phyloP scores from a whole-genome alignment of 2,797 vertebrate species.

The Acipenser transmontanus region DNA sequence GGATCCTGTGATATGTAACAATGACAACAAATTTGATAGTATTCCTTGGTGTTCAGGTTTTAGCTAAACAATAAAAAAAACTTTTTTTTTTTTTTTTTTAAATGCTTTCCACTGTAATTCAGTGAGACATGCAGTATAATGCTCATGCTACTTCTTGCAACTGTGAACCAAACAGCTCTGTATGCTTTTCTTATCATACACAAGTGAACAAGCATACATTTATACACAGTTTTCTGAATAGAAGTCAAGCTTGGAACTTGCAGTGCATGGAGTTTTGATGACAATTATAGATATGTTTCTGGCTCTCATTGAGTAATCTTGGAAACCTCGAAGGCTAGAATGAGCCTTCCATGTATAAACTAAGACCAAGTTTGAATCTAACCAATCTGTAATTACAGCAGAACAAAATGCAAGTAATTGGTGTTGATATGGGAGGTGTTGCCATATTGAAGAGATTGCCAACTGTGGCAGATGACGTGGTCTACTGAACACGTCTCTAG shows the following conservation, averaged over 20 bases:
- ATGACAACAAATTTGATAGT: too few species aligned
- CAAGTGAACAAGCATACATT: neutral
- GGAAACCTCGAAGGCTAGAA: slow-evolving; percentile 1
- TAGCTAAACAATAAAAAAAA: too few species aligned
- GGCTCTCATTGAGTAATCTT: slow-evolving; percentile 3
- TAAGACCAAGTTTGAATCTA: slow-evolving; percentile 1
- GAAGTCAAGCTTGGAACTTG: slow-evolving; percentile 1
- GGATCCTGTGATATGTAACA: too few species aligned
- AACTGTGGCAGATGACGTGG: neutral
- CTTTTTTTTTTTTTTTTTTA: too few species aligned
- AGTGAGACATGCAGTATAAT: too few species aligned
- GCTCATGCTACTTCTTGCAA: neutral
- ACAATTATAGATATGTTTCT: neutral
- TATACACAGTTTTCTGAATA: neutral
- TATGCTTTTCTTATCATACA: neutral
- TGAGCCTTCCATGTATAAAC: slow-evolving; percentile 5
- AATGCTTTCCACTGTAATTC: too few species aligned
- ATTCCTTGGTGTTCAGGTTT: too few species aligned
- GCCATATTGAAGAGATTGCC: slow-evolving; percentile 2
- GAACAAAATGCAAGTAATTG: slow-evolving; percentile 2
- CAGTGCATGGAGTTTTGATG: slow-evolving; percentile 2
- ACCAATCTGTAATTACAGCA: neutral
- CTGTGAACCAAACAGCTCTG: neutral
- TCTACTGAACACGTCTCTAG: neutral
- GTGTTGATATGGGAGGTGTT: slow-evolving; percentile 4